phyloP scores from a whole-genome alignment of 2,797 vertebrate genomes.

The Girardinus metallicus region DNA sequence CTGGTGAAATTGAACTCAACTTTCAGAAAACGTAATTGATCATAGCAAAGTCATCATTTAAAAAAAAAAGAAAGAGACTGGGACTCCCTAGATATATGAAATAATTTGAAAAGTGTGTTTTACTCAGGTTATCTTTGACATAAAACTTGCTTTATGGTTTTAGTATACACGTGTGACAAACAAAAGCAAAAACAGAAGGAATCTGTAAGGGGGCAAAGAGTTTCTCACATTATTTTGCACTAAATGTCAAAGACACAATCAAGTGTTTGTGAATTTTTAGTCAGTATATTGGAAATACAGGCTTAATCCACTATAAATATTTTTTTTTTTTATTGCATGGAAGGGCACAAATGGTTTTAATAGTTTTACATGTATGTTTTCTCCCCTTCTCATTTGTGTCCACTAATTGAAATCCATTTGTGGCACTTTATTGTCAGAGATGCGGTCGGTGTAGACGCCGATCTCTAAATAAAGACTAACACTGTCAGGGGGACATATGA shows the following conservation, averaged over 20 bases:
- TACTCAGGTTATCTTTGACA: constrained; percentile 7
- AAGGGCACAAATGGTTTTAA: constrained; percentile 62
- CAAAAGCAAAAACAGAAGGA: constrained; percentile 3
- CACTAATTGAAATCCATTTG: constrained; percentile 53
- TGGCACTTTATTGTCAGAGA: constrained; percentile 75
- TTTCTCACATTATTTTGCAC: constrained; percentile 76
- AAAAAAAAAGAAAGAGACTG: background rate
- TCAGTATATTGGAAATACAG: constrained; percentile 60
- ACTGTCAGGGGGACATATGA: constrained; percentile 66
- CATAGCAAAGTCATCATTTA: background rate
- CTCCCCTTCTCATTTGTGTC: constrained; percentile 41
- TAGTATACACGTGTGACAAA: background rate
- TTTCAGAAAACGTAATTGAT: background rate
- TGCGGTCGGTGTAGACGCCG: constrained; percentile 52
- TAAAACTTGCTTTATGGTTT: background rate
- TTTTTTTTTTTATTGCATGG: constrained; percentile 60
- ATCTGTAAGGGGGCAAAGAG: background rate
- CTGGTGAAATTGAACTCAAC: background rate
- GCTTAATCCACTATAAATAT: constrained; percentile 59
- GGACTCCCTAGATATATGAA: background rate
- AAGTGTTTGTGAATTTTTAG: constrained; percentile 68
- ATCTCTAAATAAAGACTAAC: constrained; percentile 40
- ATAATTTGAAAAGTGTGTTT: background rate
- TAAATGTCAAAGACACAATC: constrained; percentile 80
- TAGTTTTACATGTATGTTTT: constrained; percentile 7